Conservation (phyloP, 2,797 vertebrate genomes). For the Hippopotamyrus pictus region DNA sequence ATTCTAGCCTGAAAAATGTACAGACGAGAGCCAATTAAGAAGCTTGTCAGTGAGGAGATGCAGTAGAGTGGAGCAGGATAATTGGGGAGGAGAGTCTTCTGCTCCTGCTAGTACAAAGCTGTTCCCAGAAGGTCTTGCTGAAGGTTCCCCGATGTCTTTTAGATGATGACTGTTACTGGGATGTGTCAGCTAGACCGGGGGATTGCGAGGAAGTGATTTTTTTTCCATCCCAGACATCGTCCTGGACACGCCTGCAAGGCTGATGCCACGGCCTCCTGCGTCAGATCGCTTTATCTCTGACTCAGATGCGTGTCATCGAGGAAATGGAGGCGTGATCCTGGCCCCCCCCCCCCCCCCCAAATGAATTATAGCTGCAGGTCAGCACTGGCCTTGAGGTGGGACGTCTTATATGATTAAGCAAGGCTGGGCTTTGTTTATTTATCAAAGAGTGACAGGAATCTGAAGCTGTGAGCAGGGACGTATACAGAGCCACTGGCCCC, state of each 20-base stretch:
- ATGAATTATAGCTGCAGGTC: neutral
- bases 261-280: neutral
- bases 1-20: neutral
- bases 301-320: neutral
- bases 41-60: constrained; percentile 3
- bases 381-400: neutral
- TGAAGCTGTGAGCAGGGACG: neutral
- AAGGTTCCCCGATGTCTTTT: neutral
- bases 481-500: neutral
- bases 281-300: neutral
- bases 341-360: neutral
- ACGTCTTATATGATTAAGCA: neutral
- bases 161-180: neutral
- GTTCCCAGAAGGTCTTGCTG: neutral
- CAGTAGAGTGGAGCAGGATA: neutral
- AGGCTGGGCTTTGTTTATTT: neutral
- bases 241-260: neutral
- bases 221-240: neutral
- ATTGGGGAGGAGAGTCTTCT: neutral
- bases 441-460: neutral
- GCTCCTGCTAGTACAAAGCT: neutral
- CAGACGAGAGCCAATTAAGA: neutral
- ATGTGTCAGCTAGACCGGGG: neutral
- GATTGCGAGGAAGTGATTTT: neutral
- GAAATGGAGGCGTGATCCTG: neutral